Evolutionary conservation across 53 echinoderm and acorn worm species (phyloP).

Genomic region (Paracentrotus lividus): DNA sequence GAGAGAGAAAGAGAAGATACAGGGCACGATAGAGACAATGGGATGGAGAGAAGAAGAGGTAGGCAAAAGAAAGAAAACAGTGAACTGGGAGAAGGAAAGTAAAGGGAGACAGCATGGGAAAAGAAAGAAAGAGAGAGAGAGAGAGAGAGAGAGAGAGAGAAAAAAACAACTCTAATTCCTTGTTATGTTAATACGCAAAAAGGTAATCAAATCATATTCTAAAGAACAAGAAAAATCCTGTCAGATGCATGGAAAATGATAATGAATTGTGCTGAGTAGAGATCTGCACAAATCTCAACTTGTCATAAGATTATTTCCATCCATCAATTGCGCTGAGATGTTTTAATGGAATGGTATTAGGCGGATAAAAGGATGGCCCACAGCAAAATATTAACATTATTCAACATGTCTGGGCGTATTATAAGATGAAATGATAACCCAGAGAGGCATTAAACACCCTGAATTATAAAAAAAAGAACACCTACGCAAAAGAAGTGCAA

Average conservation of each 20-base stretch:
- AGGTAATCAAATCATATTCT: conserved; percentile 52
- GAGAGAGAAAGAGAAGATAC: neutral
- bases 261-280: conserved; percentile 43
- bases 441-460: neutral
- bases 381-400: conserved; percentile 56
- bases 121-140: neutral
- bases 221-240: neutral
- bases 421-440: conserved; percentile 36
- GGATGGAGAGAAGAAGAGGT: neutral
- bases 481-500: neutral
- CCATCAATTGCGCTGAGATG: conserved; percentile 43
- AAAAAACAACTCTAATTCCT: conserved; percentile 2
- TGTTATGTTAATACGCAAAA: conserved; percentile 26
- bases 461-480: conserved; percentile 21
- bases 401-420: conserved; percentile 34
- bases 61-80: neutral
- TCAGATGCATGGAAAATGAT: conserved; percentile 19
- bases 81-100: neutral
- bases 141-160: neutral
- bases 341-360: conserved; percentile 45
- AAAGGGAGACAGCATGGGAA: too few relatives aligned
- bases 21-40: neutral
- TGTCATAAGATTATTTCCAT: conserved; percentile 48
- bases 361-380: conserved; percentile 50
- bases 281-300: conserved; percentile 53